Conservation (phyloP, 1,140 invertebrate species). For the Pseudomyrmex gracilis region DNA sequence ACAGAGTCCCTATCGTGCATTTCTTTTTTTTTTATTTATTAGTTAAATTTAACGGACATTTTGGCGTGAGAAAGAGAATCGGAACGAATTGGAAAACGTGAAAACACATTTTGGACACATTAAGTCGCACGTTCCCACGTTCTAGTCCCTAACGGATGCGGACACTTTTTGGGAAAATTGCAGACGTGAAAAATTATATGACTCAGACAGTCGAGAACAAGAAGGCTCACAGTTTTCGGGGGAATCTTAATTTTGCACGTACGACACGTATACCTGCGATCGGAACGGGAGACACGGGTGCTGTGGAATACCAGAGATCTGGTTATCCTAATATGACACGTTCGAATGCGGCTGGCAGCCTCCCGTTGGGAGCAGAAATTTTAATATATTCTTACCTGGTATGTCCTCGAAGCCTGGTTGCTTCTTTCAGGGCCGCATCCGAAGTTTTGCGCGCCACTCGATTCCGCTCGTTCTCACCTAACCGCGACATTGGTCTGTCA, state of each 20-base stretch:
- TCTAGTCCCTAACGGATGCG: not conserved
- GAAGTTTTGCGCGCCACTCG: not conserved
- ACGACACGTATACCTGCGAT: not conserved
- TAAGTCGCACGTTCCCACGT: conserved; percentile 38
- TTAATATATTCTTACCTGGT: conserved; percentile 66
- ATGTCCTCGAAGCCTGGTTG: conserved; percentile 63
- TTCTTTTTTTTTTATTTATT: too few species aligned
- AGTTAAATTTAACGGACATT: too few species aligned
- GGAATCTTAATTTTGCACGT: conserved; percentile 25
- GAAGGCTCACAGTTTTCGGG: not conserved
- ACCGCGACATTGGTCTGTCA: not conserved
- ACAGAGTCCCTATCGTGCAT: too few species aligned
- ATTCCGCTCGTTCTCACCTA: not conserved
- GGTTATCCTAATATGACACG: conserved; percentile 76
- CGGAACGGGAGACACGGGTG: conserved; percentile 5
- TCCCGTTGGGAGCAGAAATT: conserved; percentile 68
- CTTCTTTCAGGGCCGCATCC: conserved; percentile 60
- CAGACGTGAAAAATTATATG: conserved; percentile 26
- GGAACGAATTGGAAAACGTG: not conserved
- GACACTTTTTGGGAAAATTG: conserved; percentile 29
- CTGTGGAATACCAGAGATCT: conserved; percentile 67
- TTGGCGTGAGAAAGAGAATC: too few species aligned
- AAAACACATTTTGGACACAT: not conserved
- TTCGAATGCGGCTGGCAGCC: conserved; percentile 64
- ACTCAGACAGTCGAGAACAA: not conserved